Conservation (phyloP, 1,140 invertebrate species). For the Neoseiulus cucumeris region DNA sequence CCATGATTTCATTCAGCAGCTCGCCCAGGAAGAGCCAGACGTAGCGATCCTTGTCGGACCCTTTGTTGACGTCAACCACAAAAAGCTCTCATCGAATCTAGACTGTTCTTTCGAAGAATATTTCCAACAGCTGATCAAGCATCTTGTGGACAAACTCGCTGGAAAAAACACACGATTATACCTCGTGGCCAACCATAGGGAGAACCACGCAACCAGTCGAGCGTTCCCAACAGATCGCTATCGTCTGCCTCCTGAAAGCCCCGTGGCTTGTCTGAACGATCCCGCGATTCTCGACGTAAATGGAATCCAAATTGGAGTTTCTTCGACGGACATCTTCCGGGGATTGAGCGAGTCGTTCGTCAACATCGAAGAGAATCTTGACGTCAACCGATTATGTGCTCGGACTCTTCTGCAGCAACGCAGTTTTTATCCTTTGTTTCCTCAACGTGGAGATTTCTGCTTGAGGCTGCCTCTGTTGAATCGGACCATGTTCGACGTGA, state of each 20-base stretch:
- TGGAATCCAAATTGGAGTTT: not conserved
- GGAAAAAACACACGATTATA: not conserved
- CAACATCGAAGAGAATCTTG: not conserved
- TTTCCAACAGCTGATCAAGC: not conserved
- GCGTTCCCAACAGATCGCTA: not conserved
- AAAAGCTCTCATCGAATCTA: not conserved
- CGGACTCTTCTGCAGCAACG: not conserved
- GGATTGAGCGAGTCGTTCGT: not conserved
- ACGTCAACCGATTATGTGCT: not conserved
- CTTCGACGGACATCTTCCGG: not conserved
- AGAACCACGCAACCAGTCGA: not conserved
- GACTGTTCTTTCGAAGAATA: not conserved
- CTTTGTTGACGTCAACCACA: not conserved
- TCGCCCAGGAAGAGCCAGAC: not conserved
- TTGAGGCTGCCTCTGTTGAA: not conserved
- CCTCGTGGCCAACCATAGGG: not conserved
- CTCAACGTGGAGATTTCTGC: not conserved
- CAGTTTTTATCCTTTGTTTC: not conserved
- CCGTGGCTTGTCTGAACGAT: not conserved
- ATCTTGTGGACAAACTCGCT: not conserved
- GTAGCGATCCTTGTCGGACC: not conserved
- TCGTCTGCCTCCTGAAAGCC: not conserved
- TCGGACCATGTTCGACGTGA: not conserved
- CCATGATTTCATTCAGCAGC: slow-evolving; percentile 40
- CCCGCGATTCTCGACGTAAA: not conserved